Evolutionary conservation across 23 tunicate species (phyloP).

Genomic region (Oikopleura vanhoeffeni): DNA sequence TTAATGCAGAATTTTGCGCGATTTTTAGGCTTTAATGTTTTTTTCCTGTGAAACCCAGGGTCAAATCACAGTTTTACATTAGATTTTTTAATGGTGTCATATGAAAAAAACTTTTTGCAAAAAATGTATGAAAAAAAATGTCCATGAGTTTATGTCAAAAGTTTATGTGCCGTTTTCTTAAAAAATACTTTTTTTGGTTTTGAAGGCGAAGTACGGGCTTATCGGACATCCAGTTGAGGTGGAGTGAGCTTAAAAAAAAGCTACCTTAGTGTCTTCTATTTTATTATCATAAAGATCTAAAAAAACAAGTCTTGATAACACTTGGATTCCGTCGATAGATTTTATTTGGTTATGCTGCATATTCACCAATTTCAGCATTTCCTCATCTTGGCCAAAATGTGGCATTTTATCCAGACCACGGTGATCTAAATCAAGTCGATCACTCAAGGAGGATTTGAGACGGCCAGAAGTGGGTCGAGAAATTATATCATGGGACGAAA

Average conservation of each 20-base stretch:
- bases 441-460: not conserved
- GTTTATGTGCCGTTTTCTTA: too few relatives aligned
- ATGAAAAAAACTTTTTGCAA: not conserved
- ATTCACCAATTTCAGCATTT: conserved; percentile 59
- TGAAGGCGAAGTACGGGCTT: conserved; percentile 76
- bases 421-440: not conserved
- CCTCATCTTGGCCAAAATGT: conserved; percentile 55
- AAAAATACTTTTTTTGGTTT: too few relatives aligned
- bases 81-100: not conserved
- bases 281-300: conserved; percentile 95
- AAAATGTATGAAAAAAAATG: too few relatives aligned
- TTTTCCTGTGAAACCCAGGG: too few relatives aligned
- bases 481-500: too few relatives aligned
- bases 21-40: too few relatives aligned
- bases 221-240: conserved; percentile 53
- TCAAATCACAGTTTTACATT: too few relatives aligned
- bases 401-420: conserved; percentile 20
- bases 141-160: too few relatives aligned
- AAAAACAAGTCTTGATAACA: conserved; percentile 52
- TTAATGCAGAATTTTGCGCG: too few relatives aligned
- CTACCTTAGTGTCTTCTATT: too few relatives aligned
- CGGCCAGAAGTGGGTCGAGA: not conserved
- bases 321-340: conserved; percentile 36
- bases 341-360: conserved; percentile 80
- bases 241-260: too few relatives aligned